phyloP scores from a whole-genome alignment of 2,113 vertebrate genomes.

The Mesocricetus auratus region DNA sequence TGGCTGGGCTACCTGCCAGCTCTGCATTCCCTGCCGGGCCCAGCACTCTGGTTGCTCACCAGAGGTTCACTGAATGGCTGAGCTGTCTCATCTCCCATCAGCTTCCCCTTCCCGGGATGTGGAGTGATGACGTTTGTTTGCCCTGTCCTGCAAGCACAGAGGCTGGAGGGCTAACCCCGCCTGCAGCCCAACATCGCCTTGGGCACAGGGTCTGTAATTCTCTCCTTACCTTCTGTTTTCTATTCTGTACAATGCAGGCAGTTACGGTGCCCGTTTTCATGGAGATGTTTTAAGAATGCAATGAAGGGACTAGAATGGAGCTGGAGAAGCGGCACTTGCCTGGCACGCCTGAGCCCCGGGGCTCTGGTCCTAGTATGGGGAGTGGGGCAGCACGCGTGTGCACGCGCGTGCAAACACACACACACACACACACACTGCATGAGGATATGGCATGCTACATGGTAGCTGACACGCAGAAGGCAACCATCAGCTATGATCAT shows the following conservation, averaged over 20 bases:
- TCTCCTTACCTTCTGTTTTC: constrained; percentile 22
- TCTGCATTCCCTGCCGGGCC: constrained; percentile 64
- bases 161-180: rapidly evolving
- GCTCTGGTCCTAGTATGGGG: neutral
- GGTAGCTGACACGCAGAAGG: neutral
- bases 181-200: neutral
- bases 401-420: neutral
- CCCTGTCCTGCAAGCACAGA: neutral
- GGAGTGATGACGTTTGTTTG: neutral
- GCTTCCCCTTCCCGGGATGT: constrained; percentile 53
- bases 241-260: neutral
- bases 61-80: constrained; percentile 59
- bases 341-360: neutral
- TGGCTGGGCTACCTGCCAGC: constrained; percentile 68
- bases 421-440: neutral
- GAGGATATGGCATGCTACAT: neutral
- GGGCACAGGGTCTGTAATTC: neutral
- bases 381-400: neutral
- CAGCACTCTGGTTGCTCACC: constrained; percentile 54
- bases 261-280: neutral
- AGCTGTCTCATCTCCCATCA: constrained; percentile 61
- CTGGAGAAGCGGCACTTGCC: neutral
- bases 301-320: neutral
- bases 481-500: neutral
- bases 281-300: constrained; percentile 27